Evolutionary conservation across 2,797 vertebrate genomes (phyloP).

Genomic region (Rachycentron canadum): DNA sequence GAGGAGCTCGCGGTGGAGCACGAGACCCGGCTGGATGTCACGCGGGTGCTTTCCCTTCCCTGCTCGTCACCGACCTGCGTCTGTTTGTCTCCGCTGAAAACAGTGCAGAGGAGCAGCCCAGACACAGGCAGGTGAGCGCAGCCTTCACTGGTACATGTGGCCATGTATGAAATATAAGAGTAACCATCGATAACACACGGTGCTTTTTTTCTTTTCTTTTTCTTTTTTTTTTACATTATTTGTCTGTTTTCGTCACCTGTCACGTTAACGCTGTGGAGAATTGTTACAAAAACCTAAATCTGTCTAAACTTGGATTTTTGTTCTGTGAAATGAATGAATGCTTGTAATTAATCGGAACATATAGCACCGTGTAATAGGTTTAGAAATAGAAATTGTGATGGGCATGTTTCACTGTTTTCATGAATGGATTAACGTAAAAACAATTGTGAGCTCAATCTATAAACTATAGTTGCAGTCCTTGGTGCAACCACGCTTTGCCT

Average conservation of each 20-base stretch:
- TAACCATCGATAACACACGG: background rate
- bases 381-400: no score
- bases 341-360: background rate
- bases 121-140: constrained; percentile 38
- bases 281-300: background rate
- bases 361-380: background rate
- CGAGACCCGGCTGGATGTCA: constrained; percentile 2
- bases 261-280: background rate
- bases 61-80: no score
- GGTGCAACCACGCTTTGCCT: no score
- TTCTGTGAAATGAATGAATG: background rate
- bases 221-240: no score
- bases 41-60: background rate
- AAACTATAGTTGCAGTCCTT: no score
- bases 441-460: no score
- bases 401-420: no score
- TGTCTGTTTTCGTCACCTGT: background rate
- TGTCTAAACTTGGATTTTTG: background rate
- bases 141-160: accelerated
- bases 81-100: no score
- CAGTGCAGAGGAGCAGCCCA: no score
- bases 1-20: constrained; percentile 31
- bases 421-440: no score
- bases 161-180: background rate
- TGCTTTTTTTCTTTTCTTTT: background rate